A percentile compares a stretch with the other conserved stretches of the same genome.
These are phyloP conservation scores for Lobophora halterata DNA, from an alignment of 2,888 invertebrate species.

Conservation along the genomic window DNA sequence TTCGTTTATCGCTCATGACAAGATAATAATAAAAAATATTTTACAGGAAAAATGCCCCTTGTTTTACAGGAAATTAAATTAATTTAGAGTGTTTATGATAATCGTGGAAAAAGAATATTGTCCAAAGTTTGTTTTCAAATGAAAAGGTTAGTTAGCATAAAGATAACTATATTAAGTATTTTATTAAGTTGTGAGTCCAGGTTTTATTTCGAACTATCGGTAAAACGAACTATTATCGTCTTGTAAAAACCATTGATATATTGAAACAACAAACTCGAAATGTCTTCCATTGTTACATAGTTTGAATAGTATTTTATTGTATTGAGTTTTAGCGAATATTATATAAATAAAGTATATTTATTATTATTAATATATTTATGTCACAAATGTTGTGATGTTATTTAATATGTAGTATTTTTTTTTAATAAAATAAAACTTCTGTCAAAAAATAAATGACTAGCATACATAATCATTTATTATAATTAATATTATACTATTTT, in stretches of 20 bases:
- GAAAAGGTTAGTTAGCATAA: no score
- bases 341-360: slow-evolving; percentile 1
- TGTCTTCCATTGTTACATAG: slow-evolving; percentile 60
- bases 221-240: slow-evolving; percentile 1
- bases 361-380: slow-evolving; percentile 1
- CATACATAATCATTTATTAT: no score
- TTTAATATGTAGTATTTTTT: no score
- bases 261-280: slow-evolving; percentile 58
- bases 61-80: slow-evolving; percentile 21
- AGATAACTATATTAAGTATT: no score
- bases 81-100: neutral
- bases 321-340: neutral
- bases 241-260: neutral
- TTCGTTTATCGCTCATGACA: slow-evolving; percentile 6
- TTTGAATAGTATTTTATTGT: slow-evolving; percentile 1
- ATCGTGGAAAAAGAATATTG: no score
- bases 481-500: no score
- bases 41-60: slow-evolving; percentile 16
- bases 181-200: no score
- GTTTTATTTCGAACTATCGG: neutral
- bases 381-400: no score
- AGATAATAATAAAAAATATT: neutral
- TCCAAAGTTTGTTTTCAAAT: slow-evolving; percentile 8
- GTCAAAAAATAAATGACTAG: no score
- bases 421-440: no score